Evolutionary conservation across 2,888 invertebrate genomes (phyloP), one percentile per base, ranked within the genome.

Genomic region (Patella ulyssiponensis): DNA sequence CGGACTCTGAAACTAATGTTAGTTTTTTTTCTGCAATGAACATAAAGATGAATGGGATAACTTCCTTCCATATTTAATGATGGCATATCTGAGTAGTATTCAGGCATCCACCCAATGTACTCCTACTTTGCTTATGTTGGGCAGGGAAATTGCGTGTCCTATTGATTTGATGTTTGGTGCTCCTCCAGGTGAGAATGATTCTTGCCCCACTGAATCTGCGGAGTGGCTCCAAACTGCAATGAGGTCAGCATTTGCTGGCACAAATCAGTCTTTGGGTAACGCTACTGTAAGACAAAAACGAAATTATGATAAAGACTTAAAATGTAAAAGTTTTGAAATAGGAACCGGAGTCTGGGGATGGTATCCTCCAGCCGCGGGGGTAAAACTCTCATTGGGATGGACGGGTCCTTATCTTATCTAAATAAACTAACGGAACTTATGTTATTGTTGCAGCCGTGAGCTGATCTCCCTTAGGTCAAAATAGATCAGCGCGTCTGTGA

Each of bases 221-320:
- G 64, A 64, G 23, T 64, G 64, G n/a, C 64, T 64, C 20, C 64
- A 64, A 64, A 20, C 64, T 64, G 64, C 64, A 9, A 64, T 64
- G 64, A 64, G 23, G n/a, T n/a, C 64, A 20, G n/a, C 20, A 7
- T 64, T 64, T 64, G 9, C 64, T 64, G n/a, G 7, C 64, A n/a
- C 23, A 20, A n/a, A 20, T 64, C 20, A 20, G n/a, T 20, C n/a
- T 64, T 64, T 64, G 64, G 20, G 64, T 0, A n/a, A 11, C 23
- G 64, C 64, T 20, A 12, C 3, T 20, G 23, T n/a, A 64, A 64
- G 64, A 64, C 64, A 64, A 20, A 64, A 64, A 64, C n/a, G 23
- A 20, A 9, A 20, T 64, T 20, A 64, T 64, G 64, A 64, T 64
- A 64, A 64, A n/a, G 64, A 64, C 1, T 64, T 64, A n/a, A 64